These are phyloP conservation scores for Caenorhabditis drosophilae DNA, from an alignment of 2,888 invertebrate species.

Conservation along the genomic window DNA sequence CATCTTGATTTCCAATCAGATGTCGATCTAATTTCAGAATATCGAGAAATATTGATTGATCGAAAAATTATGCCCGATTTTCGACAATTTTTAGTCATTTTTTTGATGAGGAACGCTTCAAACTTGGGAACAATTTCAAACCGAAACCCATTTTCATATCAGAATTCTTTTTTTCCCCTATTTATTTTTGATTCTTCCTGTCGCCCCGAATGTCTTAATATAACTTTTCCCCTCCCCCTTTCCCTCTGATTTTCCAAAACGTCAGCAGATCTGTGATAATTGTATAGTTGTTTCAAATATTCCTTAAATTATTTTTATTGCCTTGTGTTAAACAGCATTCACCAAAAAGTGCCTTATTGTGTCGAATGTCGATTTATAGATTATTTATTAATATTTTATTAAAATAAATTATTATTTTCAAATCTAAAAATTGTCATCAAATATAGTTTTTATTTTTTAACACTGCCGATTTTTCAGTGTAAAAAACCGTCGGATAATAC, in stretches of 20 bases:
- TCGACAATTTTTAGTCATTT: too few species aligned
- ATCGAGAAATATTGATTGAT: too few species aligned
- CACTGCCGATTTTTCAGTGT: constrained; percentile 52
- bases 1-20: too few species aligned
- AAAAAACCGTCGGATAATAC: constrained; percentile 47
- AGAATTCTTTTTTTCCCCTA: not conserved
- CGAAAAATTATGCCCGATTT: too few species aligned
- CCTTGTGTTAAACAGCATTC: not conserved
- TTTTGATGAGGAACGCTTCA: too few species aligned
- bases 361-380: not conserved
- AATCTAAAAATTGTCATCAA: not conserved
- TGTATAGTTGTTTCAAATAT: not conserved
- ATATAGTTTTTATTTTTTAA: constrained; percentile 40
- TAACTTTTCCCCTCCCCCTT: too few species aligned
- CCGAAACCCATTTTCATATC: too few species aligned
- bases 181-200: too few species aligned
- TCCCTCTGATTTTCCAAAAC: not conserved
- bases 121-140: too few species aligned
- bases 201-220: too few species aligned
- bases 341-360: constrained; percentile 12
- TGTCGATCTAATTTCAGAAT: too few species aligned
- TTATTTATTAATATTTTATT: not conserved
- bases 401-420: not conserved
- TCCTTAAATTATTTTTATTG: not conserved
- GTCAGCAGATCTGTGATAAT: constrained; percentile 7